Percentiles rank a stretch among this genome's conserved stretches.
Conservation (phyloP, 64 coral and sea anemone species). For the Stichodactyla mertensii region DNA sequence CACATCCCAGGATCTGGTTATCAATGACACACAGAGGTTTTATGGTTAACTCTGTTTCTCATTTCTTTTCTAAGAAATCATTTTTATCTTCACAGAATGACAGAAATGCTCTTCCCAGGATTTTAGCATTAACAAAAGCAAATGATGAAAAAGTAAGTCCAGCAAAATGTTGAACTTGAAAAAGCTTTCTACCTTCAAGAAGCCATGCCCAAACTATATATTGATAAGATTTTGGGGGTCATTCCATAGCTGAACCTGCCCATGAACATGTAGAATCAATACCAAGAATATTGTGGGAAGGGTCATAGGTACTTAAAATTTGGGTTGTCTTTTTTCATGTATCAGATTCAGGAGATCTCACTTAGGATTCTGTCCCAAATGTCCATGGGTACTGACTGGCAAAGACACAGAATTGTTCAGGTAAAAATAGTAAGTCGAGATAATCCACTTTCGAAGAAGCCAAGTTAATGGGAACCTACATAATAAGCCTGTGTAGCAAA, state of each 20-base stretch:
- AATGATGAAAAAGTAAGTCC: constrained; percentile 85
- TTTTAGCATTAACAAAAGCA: constrained; percentile 88
- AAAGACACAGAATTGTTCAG: constrained; percentile 85
- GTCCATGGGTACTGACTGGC: constrained; percentile 91
- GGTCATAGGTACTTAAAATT: no score
- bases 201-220: no score
- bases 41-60: background rate
- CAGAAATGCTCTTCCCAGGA: constrained; percentile 85
- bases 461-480: no score
- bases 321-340: background rate
- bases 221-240: no score
- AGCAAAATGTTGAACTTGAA: background rate
- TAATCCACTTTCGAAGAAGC: no score
- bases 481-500: no score
- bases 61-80: background rate
- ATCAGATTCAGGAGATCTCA: constrained; percentile 88
- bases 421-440: constrained; percentile 9
- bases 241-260: no score
- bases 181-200: no score
- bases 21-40: no score
- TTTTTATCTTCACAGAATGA: constrained; percentile 44
- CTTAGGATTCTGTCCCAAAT: constrained; percentile 87
- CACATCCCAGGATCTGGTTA: no score
- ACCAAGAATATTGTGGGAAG: no score
- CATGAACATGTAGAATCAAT: no score